phyloP scores from a whole-genome alignment of 2,113 vertebrate species.

The Chelonoidis abingdonii region DNA sequence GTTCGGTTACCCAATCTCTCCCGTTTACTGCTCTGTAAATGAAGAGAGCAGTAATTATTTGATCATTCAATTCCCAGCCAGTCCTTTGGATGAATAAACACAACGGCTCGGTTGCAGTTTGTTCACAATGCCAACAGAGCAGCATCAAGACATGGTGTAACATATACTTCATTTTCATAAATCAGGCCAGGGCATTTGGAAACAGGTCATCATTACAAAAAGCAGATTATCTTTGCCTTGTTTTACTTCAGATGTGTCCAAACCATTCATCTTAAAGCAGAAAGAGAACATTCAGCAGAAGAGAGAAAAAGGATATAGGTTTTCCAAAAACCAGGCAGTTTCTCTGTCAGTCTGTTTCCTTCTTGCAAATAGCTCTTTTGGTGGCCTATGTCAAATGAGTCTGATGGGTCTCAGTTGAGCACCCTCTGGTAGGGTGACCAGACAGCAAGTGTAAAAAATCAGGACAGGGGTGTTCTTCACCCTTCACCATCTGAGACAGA shows the following conservation, averaged over 20 bases:
- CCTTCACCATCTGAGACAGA: background rate
- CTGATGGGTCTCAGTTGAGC: background rate
- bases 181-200: constrained; percentile 18
- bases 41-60: background rate
- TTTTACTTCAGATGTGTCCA: background rate
- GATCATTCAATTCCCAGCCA: constrained; percentile 59
- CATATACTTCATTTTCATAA: constrained; percentile 35
- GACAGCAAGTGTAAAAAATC: too few species aligned
- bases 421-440: background rate
- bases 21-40: background rate
- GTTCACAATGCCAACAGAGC: constrained; percentile 51
- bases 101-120: constrained; percentile 52
- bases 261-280: constrained; percentile 12
- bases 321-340: background rate
- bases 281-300: background rate
- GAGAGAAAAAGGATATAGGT: background rate
- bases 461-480: background rate
- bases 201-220: constrained; percentile 15
- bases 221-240: background rate
- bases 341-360: background rate
- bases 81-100: constrained; percentile 58
- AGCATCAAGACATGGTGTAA: background rate
- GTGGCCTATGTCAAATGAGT: background rate
- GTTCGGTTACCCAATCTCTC: background rate
- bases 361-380: background rate